phyloP scores from a whole-genome alignment of 2,888 invertebrate genomes.

The Drosophila putrida region DNA sequence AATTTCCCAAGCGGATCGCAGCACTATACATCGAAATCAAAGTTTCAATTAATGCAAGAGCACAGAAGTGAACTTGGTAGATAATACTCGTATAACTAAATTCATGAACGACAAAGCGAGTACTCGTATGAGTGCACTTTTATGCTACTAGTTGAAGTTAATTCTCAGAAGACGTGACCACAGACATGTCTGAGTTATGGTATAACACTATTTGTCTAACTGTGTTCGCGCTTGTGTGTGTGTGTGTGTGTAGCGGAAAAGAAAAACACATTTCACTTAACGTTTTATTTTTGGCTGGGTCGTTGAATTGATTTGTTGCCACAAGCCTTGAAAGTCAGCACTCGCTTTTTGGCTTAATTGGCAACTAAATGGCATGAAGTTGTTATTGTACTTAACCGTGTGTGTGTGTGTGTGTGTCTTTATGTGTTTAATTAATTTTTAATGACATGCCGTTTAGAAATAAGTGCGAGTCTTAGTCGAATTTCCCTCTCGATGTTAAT shows the following conservation, averaged over 20 bases:
- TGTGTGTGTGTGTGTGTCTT: conserved; percentile 17
- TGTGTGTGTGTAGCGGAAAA: not conserved
- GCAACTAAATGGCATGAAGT: conserved; percentile 18
- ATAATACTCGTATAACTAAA: no score
- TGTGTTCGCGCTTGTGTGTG: no score
- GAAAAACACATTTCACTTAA: conserved; percentile 4
- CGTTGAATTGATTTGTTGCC: conserved; percentile 33
- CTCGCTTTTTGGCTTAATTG: conserved; percentile 22
- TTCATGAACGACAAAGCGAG: not conserved
- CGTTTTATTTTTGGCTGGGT: conserved; percentile 13
- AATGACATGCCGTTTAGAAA: conserved; percentile 56
- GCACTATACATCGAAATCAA: conserved; percentile 11
- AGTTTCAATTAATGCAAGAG: conserved; percentile 23
- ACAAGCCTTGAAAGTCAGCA: conserved; percentile 9
- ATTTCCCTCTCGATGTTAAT: conserved; percentile 47
- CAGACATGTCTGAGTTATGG: not conserved
- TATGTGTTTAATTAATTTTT: conserved; percentile 62
- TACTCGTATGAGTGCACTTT: conserved; percentile 7
- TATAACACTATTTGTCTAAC: not conserved
- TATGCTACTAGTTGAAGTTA: not conserved
- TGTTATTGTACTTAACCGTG: not conserved
- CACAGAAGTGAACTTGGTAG: not conserved
- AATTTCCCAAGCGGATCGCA: conserved; percentile 7
- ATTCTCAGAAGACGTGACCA: conserved; percentile 8
- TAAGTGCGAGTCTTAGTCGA: conserved; percentile 13